Evolutionary conservation across 2,888 invertebrate genomes (phyloP), one percentile per base, ranked within the genome.

Genomic region (Lysandra coridon): DNA sequence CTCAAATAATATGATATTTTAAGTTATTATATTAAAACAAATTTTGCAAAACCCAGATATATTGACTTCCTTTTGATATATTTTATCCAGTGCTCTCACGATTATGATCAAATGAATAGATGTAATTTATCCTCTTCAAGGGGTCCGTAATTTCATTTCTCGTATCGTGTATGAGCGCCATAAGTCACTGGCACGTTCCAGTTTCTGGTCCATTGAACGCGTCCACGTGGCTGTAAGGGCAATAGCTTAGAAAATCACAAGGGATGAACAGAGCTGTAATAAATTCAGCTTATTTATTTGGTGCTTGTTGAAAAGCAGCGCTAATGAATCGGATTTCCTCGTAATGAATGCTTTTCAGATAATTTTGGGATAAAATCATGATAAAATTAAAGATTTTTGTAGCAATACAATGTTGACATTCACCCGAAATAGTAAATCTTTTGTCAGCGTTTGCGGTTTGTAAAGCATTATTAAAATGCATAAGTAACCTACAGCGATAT

Each of bases 161-260:
- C 23, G 74, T 76, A 78, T 64, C 3, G 69, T 37, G 49, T 78
- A 30, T 49, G 44, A 49, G 30, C 10, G 23, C 33, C 78, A 69
- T 69, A n/a, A 33, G 14, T 69, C 64, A 73, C 60, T 53, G 14
- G 17, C 30, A 77, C 83, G 86, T 75, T 84, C 85, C 83, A 87
- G 82, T 87, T 87, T 85, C 83, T 84, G 86, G 83, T 83, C 83
- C 85, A 84, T 81, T 86, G 82, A 83, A 83, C 86, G 83, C 82
- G 82, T 84, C 81, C 82, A 82, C 85, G 84, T 84, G 84, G 82
- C 53, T 57, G 17, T 33, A 53, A 5, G 30, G 17, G 76, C 76
- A 17, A 33, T 37, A 33, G 69, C 69, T 69, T 69, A 69, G 69
- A 69, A 69, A 69, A 69, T 69, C 1, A 69, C 14, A 69, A 33